Evolutionary conservation across 2,888 invertebrate genomes (phyloP), one percentile per base, ranked within the genome.

Genomic region (Troilus luridus): DNA sequence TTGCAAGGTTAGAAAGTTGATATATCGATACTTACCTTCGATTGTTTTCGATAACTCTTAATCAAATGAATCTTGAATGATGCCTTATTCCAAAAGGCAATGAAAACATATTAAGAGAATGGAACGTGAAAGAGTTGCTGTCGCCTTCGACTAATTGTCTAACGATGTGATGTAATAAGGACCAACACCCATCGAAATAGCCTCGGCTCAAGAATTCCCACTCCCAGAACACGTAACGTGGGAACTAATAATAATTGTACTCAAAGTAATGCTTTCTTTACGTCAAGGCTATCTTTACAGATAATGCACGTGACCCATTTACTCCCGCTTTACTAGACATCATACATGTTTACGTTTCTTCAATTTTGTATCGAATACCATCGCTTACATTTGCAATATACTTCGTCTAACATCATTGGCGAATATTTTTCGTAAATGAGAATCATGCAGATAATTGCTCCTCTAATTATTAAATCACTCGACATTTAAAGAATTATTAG

Each of bases 271-370:
- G 90, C 72, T 72, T 90, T 90, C 90, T 77, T 77, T 72, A 58
- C 64, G 58, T n/a, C 59, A 90, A 90, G 90, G 90, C 64, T 72
- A 64, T 89, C 64, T 27, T 9, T 72, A 72, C 56, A 54, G 90
- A 90, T 90, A 90, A 90, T 90, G 77, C 58, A 90, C 64, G 72
- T 77, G 90, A 77, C 90, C 90, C 56, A 90, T n/a, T 90, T 90
- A 77, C 90, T 90, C 24, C 17, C 27, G 11, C 56, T 56, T 85
- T n/a, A 21, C 2, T 85, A 85, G 10, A 10, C 54, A 54, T 56
- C 56, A 56, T 21, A 14, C 5, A 54, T 56, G 56, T 85, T 85
- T 54, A 21, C 2, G 81, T 21, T 56, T 21, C n/a, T 58, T 85
- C n/a, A 56, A 85, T 85, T 54, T 54, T 12, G 17, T 10, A 85